Percentiles rank a stretch among this genome's conserved stretches.
phyloP scores from a whole-genome alignment of 2,888 invertebrate genomes.

The Cyrtodaria siliqua region DNA sequence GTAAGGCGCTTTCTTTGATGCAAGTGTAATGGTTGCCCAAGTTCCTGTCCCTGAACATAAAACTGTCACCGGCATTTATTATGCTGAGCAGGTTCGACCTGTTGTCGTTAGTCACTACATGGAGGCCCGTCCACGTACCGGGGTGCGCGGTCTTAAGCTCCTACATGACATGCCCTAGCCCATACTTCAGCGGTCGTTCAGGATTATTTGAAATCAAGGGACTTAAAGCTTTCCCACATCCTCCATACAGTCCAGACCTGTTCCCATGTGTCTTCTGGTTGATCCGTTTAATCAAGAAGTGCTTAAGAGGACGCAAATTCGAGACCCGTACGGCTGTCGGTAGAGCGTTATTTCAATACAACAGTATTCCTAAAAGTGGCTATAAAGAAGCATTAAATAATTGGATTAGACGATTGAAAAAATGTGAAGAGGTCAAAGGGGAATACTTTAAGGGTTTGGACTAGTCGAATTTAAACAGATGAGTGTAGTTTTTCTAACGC shows the following conservation, averaged over 20 bases:
- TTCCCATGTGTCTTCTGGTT: constrained; percentile 12
- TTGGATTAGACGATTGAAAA: background rate
- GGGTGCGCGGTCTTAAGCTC: too few relatives aligned
- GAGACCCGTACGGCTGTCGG: constrained; percentile 1
- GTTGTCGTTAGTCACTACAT: too few relatives aligned
- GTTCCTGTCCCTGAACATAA: too few relatives aligned
- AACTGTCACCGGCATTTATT: too few relatives aligned
- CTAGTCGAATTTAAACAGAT: background rate
- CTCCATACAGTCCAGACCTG: constrained; percentile 17
- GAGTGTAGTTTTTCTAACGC: too few relatives aligned
- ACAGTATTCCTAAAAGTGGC: background rate
- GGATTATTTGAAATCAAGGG: background rate
- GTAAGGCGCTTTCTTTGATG: too few relatives aligned
- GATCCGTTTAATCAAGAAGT: background rate
- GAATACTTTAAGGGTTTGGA: background rate
- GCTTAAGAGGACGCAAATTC: constrained; percentile 1
- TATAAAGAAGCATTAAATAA: background rate
- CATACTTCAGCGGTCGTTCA: too few relatives aligned
- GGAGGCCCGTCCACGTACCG: too few relatives aligned
- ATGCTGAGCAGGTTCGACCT: too few relatives aligned
- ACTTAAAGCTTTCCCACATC: constrained; percentile 1
- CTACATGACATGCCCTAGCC: too few relatives aligned
- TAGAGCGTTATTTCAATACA: background rate
- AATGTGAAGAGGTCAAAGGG: background rate
- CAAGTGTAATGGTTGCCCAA: too few relatives aligned